Evolutionary conservation across 2,113 vertebrate species (phyloP).

Genomic region (Oceanites oceanicus): DNA sequence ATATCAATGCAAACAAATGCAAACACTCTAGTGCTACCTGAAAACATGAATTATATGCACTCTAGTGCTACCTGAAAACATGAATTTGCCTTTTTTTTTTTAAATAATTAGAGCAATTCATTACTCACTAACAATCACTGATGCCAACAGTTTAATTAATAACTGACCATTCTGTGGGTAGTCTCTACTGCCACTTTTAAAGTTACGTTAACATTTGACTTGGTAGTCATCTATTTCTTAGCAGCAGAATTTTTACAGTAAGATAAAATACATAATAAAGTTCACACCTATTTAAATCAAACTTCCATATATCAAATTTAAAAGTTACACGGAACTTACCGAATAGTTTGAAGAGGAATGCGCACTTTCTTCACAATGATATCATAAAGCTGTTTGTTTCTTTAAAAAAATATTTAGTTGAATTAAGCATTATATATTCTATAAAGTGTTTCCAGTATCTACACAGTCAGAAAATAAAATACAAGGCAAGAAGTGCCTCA

Average conservation of each 20-base stretch:
- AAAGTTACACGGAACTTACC: slow-evolving; percentile 73
- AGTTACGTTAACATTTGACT: neutral
- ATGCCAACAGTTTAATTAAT: neutral
- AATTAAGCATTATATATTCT: neutral
- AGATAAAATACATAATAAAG: neutral
- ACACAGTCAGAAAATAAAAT: neutral
- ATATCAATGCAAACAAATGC: too few species aligned
- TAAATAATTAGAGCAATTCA: neutral
- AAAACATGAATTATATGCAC: neutral
- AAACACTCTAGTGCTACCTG: neutral
- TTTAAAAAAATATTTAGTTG: slow-evolving; percentile 55
- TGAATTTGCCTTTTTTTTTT: neutral
- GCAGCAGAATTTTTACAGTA: neutral
- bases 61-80: neutral
- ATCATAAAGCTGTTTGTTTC: slow-evolving; percentile 93
- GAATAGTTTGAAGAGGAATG: slow-evolving; percentile 84
- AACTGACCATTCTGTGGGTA: neutral
- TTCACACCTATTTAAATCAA: neutral
- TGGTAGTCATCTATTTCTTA: neutral
- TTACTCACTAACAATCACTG: neutral
- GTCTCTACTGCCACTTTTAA: neutral
- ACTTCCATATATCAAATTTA: neutral
- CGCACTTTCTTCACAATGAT: slow-evolving; percentile 82
- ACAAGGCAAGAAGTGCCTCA: neutral
- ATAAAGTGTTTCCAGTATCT: neutral